Evolutionary conservation across 2,797 vertebrate species (phyloP).

Genomic region (Microctenopoma stevenorrisi): DNA sequence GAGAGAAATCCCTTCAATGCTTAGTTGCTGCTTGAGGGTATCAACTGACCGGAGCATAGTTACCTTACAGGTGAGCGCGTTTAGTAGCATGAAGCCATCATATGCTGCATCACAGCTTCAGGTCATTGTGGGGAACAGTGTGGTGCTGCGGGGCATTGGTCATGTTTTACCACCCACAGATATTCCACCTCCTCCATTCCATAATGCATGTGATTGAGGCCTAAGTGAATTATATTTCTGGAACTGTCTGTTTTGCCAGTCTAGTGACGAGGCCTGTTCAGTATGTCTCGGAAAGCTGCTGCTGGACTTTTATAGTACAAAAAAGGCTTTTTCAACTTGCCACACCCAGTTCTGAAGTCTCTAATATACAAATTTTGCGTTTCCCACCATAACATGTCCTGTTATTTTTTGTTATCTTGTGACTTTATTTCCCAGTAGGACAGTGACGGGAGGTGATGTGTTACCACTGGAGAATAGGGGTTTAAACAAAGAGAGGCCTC

Average conservation of each 20-base stretch:
- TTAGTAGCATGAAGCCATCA: slow-evolving; percentile 89
- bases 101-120: slow-evolving; percentile 90
- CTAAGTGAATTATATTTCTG: no score
- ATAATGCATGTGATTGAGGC: no score
- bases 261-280: no score
- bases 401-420: no score
- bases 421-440: no score
- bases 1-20: slow-evolving; percentile 81
- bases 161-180: slow-evolving; percentile 33
- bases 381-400: no score
- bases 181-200: slow-evolving; percentile 14
- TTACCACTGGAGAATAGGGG: neutral
- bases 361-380: no score
- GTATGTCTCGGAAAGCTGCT: no score
- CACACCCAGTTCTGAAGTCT: no score
- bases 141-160: slow-evolving; percentile 41
- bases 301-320: neutral
- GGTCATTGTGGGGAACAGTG: slow-evolving; percentile 81
- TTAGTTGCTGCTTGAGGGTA: slow-evolving; percentile 84
- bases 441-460: neutral
- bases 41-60: slow-evolving; percentile 55
- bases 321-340: no score
- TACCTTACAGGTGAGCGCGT: slow-evolving; percentile 89
- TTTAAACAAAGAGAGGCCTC: neutral
- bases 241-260: no score